Conservation (phyloP, 1,140 invertebrate genomes). For the Drepana arcuata region DNA sequence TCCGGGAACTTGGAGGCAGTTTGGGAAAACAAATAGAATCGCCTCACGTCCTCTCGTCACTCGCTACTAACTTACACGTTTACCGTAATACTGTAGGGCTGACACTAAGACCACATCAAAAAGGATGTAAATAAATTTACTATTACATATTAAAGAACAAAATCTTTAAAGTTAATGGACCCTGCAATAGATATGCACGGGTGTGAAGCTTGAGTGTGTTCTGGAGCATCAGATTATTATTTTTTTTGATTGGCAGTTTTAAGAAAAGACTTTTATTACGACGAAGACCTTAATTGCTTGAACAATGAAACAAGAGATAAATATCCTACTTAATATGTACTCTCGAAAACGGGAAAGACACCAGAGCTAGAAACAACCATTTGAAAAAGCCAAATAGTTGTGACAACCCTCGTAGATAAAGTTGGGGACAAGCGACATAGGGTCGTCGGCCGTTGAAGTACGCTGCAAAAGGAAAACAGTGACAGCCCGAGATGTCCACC, state of each 20-base stretch:
- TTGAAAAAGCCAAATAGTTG: slow-evolving; percentile 1
- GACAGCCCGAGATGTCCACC: slow-evolving; percentile 61
- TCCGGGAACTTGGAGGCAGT: slow-evolving; percentile 37
- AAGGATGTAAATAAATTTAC: slow-evolving; percentile 1
- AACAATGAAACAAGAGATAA: too few species aligned
- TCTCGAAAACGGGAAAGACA: too few species aligned
- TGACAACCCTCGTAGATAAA: slow-evolving; percentile 30
- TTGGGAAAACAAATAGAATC: slow-evolving; percentile 50
- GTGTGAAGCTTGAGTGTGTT: too few species aligned
- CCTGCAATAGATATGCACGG: too few species aligned
- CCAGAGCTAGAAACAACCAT: too few species aligned
- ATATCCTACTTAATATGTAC: too few species aligned
- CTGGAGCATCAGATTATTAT: too few species aligned
- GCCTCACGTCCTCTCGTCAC: slow-evolving; percentile 40
- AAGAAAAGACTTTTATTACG: not conserved
- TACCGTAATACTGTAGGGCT: slow-evolving; percentile 37
- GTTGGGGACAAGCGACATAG: slow-evolving; percentile 21
- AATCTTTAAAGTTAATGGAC: too few species aligned
- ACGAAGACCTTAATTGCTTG: too few species aligned
- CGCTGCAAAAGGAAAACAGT: slow-evolving; percentile 60
- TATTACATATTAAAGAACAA: too few species aligned
- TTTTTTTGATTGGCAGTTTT: slow-evolving; percentile 5
- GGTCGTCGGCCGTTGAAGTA: slow-evolving; percentile 45
- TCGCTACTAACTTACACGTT: slow-evolving; percentile 62
- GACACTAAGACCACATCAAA: slow-evolving; percentile 3